Percentiles rank a stretch among this genome's conserved stretches.
These are phyloP conservation scores for Pomatostomus ruficeps DNA, from an alignment of 2,113 vertebrate genomes.

Conservation along the genomic window DNA sequence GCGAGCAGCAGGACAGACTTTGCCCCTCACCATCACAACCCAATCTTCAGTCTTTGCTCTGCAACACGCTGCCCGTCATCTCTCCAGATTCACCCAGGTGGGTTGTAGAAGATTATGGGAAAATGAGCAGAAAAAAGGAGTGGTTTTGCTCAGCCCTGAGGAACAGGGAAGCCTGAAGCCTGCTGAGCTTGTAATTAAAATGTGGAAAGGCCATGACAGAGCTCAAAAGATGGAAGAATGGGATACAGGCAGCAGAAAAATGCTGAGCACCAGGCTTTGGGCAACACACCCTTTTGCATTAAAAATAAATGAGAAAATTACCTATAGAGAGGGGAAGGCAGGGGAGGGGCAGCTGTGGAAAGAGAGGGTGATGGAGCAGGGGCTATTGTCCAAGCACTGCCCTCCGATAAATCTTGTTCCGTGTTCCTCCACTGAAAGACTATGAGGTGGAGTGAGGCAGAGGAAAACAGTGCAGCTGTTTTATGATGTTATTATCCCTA, in stretches of 20 bases:
- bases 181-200: conserved; percentile 4
- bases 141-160: background rate
- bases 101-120: fast-evolving
- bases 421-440: fast-evolving
- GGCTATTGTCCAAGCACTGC: background rate
- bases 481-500: background rate
- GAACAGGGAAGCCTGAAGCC: background rate
- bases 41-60: background rate
- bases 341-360: background rate
- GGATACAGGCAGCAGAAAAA: background rate
- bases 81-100: background rate
- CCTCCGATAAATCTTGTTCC: background rate
- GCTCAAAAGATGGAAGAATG: conserved; percentile 10
- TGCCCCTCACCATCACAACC: background rate
- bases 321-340: background rate
- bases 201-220: background rate
- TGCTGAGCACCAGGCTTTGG: background rate
- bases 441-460: background rate
- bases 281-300: background rate
- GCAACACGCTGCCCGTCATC: fast-evolving
- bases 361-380: background rate
- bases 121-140: background rate
- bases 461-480: background rate
- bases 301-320: conserved; percentile 42
- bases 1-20: background rate